phyloP scores from a whole-genome alignment of 2,113 vertebrate genomes.

The Lipophrys pholis region DNA sequence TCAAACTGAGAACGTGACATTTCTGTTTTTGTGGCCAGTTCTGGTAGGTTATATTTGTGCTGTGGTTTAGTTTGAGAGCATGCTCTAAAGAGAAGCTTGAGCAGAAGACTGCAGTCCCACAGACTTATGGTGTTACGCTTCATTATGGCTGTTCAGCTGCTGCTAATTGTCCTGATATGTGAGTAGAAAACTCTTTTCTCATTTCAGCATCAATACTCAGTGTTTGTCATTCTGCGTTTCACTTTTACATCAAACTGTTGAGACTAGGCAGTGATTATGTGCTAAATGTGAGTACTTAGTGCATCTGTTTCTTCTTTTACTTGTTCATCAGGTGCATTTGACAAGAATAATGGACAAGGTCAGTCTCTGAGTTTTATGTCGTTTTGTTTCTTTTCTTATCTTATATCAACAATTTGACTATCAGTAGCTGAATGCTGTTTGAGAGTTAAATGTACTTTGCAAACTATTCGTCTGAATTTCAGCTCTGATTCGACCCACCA shows the following conservation, averaged over 20 bases:
- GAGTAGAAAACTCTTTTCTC: slow-evolving; percentile 6
- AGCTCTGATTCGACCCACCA: slow-evolving; percentile 14
- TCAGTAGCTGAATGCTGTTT: neutral
- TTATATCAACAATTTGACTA: neutral
- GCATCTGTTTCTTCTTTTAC: neutral
- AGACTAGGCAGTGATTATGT: neutral
- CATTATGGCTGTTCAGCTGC: slow-evolving; percentile 18
- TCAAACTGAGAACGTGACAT: neutral
- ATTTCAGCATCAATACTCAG: too few relatives aligned
- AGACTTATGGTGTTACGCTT: neutral
- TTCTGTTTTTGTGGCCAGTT: neutral
- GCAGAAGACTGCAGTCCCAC: neutral
- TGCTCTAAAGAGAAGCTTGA: neutral
- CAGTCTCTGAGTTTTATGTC: slow-evolving; percentile 11
- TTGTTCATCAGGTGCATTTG: slow-evolving; percentile 28
- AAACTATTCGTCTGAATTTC: neutral
- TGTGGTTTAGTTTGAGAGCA: slow-evolving; percentile 5
- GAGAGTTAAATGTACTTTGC: too few relatives aligned
- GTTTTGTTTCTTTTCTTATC: neutral
- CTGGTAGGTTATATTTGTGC: rapidly evolving
- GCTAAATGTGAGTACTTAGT: rapidly evolving
- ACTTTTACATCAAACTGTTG: too few relatives aligned
- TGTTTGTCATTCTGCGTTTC: too few relatives aligned
- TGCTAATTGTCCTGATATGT: slow-evolving; percentile 31
- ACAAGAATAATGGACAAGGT: slow-evolving; percentile 32